Evolutionary conservation across 2,888 invertebrate genomes (phyloP), one percentile per base, ranked within the genome.

Genomic region (Chrysopilus asiliformis): DNA sequence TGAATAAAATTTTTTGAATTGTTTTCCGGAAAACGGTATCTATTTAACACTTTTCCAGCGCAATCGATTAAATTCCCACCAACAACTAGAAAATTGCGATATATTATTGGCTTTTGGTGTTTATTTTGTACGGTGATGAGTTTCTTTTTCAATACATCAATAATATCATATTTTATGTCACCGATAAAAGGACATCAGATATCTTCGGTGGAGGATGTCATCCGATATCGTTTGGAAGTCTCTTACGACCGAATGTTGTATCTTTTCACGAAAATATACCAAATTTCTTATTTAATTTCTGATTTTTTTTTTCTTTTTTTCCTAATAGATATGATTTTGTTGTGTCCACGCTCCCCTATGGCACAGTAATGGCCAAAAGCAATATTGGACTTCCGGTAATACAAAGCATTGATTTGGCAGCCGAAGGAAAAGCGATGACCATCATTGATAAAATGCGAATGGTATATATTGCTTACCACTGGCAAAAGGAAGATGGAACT

Each of bases 391-490:
- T 30, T 16, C 39, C 42, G 4, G 30, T 34, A 8, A 38, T 42
- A 8, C 36, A 36, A 27, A 39, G 32, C 14, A 20, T 42, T 10
- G 32, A 42, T 36, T 12, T 39, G 10, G 39, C 37, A 4, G 25
- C 42, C 27, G 28, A 32, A 29, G 42, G 39, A 10, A 18, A 36
- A 17, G 34, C 42, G 4, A 33, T 37, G 9, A 42, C 42, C 8
- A 16, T 39, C 5, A 36, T 34, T 16, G 42, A 42, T 31, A 24
- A 29, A 12, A 24, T 42, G n/a, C 34, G 42, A 8, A 34, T 28
- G 3, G 12, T 27, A 15, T 42, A 34, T 19, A 34, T 42, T 10
- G 22, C 42, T 3, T 36, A 42, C 28, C 42, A 42, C n/a, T 42
- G 42, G 42, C 14, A 32, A 2, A 28, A 32, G 6, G 39, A 37